A percentile compares a stretch with the other conserved stretches of the same genome.
Conservation (phyloP, 2,888 invertebrate species). For the Molanna angustata region DNA sequence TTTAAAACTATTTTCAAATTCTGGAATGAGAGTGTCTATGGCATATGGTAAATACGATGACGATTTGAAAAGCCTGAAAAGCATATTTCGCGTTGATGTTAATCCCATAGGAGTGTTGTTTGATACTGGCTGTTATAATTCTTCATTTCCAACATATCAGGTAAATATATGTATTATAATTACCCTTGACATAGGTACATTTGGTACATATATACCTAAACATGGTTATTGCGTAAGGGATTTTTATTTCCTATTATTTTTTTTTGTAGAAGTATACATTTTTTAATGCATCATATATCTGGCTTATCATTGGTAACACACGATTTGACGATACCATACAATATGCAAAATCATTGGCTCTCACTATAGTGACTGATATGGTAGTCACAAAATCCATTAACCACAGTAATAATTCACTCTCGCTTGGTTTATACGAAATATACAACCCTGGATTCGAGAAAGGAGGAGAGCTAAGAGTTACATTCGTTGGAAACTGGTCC, state of each 20-base stretch:
- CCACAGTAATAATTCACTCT: slow-evolving; percentile 2
- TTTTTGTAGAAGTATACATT: slow-evolving; percentile 28
- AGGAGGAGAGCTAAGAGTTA: slow-evolving; percentile 41
- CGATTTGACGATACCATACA: slow-evolving; percentile 10
- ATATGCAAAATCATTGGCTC: slow-evolving; percentile 17
- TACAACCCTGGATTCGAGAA: slow-evolving; percentile 41
- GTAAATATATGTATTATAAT: slow-evolving; percentile 5
- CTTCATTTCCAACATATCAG: slow-evolving; percentile 19
- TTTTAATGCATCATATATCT: slow-evolving; percentile 31
- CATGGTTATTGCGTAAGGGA: background rate
- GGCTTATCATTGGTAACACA: slow-evolving; percentile 28
- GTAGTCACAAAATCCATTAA: slow-evolving; percentile 18
- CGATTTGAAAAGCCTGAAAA: slow-evolving; percentile 8
- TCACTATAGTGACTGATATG: slow-evolving; percentile 19
- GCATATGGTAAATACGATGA: slow-evolving; percentile 18
- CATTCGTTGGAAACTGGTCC: slow-evolving; percentile 31
- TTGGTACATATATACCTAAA: background rate
- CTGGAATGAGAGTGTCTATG: slow-evolving; percentile 23
- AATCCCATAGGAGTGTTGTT: slow-evolving; percentile 23
- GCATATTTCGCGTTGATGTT: slow-evolving; percentile 18
- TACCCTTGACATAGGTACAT: background rate
- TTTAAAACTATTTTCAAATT: slow-evolving; percentile 20
- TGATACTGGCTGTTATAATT: slow-evolving; percentile 23
- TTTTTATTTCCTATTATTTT: slow-evolving; percentile 1
- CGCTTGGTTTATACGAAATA: slow-evolving; percentile 37